A percentile compares a stretch with the other conserved stretches of the same genome.
These are phyloP conservation scores for Dinomys branickii DNA, from an alignment of 2,113 vertebrate genomes.

Conservation along the genomic window DNA sequence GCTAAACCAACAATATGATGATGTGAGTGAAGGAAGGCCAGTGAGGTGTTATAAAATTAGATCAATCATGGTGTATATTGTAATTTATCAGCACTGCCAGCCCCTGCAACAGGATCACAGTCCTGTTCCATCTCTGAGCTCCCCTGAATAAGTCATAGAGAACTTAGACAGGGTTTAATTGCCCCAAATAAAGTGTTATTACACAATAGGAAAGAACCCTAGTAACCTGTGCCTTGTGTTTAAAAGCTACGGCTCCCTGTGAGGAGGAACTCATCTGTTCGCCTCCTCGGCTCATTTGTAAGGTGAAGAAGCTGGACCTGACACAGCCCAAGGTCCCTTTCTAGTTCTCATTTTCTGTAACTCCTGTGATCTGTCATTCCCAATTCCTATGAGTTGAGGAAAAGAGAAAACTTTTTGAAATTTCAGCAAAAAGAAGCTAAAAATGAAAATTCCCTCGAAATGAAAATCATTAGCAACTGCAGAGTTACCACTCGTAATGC, in stretches of 20 bases:
- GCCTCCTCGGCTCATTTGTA: background rate
- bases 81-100: background rate
- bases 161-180: background rate
- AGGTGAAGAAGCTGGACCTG: background rate
- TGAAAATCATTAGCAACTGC: constrained; percentile 14
- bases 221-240: background rate
- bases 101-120: background rate
- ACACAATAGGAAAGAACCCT: background rate
- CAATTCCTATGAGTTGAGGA: background rate
- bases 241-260: background rate
- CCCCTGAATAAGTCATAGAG: background rate
- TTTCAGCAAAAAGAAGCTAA: constrained; percentile 54
- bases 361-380: background rate
- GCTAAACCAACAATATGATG: background rate
- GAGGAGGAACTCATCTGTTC: background rate
- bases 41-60: background rate
- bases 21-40: background rate
- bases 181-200: background rate
- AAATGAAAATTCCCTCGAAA: constrained; percentile 48
- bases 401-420: constrained; percentile 44
- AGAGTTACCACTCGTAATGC: background rate
- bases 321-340: background rate
- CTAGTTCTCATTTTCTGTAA: background rate
- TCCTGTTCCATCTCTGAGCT: background rate
- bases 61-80: background rate